Evolutionary conservation across 1,140 invertebrate genomes (phyloP), one percentile per base, ranked within the genome.

Genomic region (Camponotus floridanus): DNA sequence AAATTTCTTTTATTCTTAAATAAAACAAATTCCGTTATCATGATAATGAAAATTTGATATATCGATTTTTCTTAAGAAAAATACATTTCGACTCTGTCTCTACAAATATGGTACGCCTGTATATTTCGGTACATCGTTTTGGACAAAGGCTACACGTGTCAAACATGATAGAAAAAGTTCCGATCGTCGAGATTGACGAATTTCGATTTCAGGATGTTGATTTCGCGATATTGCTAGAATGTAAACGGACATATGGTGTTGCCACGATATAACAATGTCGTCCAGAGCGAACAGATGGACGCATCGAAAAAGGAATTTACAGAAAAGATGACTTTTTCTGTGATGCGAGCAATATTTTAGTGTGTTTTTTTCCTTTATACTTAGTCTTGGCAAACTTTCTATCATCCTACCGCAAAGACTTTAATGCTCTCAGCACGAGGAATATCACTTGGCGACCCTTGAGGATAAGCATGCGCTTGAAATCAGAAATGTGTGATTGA

Each of bases 281-380:
- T 42, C 42, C 62, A 33, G 26, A 65, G 9, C 42, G 45, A 57
- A 9, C 21, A 8, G 85, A 85, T 6, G 68, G 85, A 86, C 70
- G 67, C 62, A 83, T 88, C 76, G 79, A 61, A 70, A 83, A 18
- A 85, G 74, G 62, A 92, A 87, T 92, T 92, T 61, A 13, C 42
- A 59, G 57, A 76, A 88, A 88, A 92, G 90, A 88, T 89, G 91
- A 73, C 86, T 89, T 70, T 91, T 90, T 92, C 89, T 76, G 61
- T 61, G 90, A 91, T 87, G 79, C 86, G 86, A 74, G 89, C 91
- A 92, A 92, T 93, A 92, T 92, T 92, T 93, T 89, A 92, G 86
- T 78, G 61, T 86, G 26, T 88, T 18, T 78, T 84, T 62, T 64
- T 33, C 79, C 68, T 88, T 88, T 83, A 85, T 87, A 86, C 88